A percentile compares a stretch with the other conserved stretches of the same genome.
phyloP scores from a whole-genome alignment of 37 sponge, comb jelly and placozoan species.

The Eunapius fragilis region DNA sequence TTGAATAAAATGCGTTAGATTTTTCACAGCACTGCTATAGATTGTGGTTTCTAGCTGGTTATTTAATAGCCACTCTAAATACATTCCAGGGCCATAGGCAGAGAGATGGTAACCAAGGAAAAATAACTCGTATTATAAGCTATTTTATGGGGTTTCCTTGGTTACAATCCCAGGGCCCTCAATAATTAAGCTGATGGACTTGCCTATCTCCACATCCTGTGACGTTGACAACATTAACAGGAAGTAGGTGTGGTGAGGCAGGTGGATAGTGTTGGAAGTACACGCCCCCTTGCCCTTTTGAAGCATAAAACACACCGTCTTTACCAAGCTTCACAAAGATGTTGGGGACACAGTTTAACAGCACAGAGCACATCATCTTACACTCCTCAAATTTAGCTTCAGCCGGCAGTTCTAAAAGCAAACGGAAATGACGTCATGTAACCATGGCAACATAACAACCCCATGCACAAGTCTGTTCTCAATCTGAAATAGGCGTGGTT shows the following conservation, averaged over 20 bases:
- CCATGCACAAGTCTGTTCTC: not conserved
- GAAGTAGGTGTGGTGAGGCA: constrained; percentile 40
- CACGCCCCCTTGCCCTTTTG: constrained; percentile 15
- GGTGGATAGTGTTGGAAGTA: constrained; percentile 54
- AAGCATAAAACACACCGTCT: constrained; percentile 69
- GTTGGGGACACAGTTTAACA: constrained; percentile 49
- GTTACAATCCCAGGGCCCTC: no score
- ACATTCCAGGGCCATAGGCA: no score
- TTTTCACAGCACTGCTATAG: no score
- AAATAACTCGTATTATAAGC: no score
- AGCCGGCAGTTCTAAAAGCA: constrained; percentile 13
- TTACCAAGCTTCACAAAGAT: constrained; percentile 82
- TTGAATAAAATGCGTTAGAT: no score
- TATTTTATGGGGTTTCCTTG: no score
- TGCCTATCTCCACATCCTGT: constrained; percentile 92
- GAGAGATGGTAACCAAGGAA: no score
- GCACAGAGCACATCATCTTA: constrained; percentile 15
- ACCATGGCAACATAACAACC: not conserved
- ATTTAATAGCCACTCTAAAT: no score
- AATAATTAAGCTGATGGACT: not conserved
- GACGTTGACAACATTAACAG: constrained; percentile 73
- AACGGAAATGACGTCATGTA: not conserved
- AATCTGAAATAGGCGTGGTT: no score
- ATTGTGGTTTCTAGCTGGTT: no score
- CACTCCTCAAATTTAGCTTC: constrained; percentile 53